These are phyloP conservation scores for Grammomys surdaster DNA, from an alignment of 2,113 vertebrate genomes.

Conservation along the genomic window DNA sequence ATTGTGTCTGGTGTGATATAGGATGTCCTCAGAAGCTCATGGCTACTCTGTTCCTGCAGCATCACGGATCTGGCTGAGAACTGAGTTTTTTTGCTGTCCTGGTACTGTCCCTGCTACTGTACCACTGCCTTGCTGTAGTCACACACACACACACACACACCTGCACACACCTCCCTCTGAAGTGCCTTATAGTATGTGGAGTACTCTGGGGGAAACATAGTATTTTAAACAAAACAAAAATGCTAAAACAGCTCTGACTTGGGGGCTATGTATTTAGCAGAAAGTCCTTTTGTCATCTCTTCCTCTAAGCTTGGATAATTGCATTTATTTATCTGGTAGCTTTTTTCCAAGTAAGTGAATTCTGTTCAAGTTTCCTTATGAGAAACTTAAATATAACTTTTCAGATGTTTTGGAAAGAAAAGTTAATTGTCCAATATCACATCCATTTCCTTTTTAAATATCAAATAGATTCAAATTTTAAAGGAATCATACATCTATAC, in stretches of 20 bases:
- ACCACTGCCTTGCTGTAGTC: too few species aligned
- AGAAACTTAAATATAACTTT: slow-evolving; percentile 43
- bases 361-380: background rate
- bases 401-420: background rate
- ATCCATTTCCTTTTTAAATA: slow-evolving; percentile 38
- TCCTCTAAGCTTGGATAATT: slow-evolving; percentile 4
- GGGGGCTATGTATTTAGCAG: background rate
- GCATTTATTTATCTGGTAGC: slow-evolving; percentile 30
- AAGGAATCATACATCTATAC: slow-evolving; percentile 14
- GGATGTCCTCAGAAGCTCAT: background rate
- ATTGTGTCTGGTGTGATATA: background rate
- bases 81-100: too few species aligned
- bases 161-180: background rate
- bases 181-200: background rate
- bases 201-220: slow-evolving; percentile 18
- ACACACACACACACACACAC: background rate
- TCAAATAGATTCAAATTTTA: background rate
- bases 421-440: background rate
- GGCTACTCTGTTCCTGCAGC: background rate
- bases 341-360: background rate
- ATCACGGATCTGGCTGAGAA: background rate
- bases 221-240: slow-evolving; percentile 2
- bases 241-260: background rate
- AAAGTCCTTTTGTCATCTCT: background rate
- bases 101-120: background rate